Evolutionary conservation across 2,888 invertebrate genomes (phyloP), one percentile per base, ranked within the genome.

Genomic region (Himalopsyche anomala): DNA sequence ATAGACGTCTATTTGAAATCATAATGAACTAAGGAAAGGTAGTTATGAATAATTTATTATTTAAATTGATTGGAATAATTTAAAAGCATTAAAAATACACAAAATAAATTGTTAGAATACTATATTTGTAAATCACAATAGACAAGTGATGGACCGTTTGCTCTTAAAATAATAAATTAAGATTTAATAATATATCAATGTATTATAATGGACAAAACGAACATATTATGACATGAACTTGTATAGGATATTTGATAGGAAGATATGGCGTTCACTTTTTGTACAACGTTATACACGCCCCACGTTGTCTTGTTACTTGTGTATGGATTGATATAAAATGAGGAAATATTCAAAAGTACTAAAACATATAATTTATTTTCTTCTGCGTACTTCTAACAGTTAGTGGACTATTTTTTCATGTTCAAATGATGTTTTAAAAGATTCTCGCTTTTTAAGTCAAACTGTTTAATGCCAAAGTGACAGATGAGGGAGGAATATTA

Each of bases 101-200:
- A 74, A 74, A 38, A 36, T 74, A 74, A 28, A 74, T 28, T 38
- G 74, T 74, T 74, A 74, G 36, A 74, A 74, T 74, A 36, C 74
- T 74, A 74, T 36, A 36, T 74, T 36, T 74, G 38, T 74, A 74
- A 74, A 74, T 74, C 74, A 74, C 74, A 74, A 36, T 74, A 74
- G 36, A 74, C 38, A 74, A 74, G 74, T 74, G 74, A 74, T 74
- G 74, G 74, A 74, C 74, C 74, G 15, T 36, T 74, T 74, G 74
- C 74, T 74, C 74, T 74, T 74, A 74, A 74, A 74, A 74, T 74
- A 74, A 74, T 74, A 74, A 74, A 38, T 74, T 74, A 74, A 74
- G 74, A 74, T 36, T 74, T 6, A 74, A 56, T 38, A 74, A 74
- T 74, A 74, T 74, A 19, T 74, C 28, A 28, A 28, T 11, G 38